A percentile compares a stretch with the other conserved stretches of the same genome.
phyloP scores from a whole-genome alignment of 2,888 invertebrate species.

The Chironomus tentans region DNA sequence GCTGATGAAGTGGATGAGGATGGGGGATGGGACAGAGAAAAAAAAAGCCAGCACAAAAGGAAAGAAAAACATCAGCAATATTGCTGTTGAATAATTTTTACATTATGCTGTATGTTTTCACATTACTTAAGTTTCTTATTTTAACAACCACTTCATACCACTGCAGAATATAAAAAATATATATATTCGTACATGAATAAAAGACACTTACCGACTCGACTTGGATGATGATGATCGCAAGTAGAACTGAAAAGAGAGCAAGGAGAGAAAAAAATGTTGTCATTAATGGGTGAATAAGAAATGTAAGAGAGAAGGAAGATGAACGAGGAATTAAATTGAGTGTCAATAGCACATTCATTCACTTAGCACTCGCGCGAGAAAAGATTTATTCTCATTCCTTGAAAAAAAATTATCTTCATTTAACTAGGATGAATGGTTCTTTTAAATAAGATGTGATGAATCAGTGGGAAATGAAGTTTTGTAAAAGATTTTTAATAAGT shows the following conservation, averaged over 20 bases:
- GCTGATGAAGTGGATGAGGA: not conserved
- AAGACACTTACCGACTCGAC: not conserved
- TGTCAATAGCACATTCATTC: not conserved
- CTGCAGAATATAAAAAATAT: too few species aligned
- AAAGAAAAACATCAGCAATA: not conserved
- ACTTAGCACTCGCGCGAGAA: not conserved
- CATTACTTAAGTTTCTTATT: not conserved
- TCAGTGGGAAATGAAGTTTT: too few species aligned
- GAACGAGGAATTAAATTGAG: slow-evolving; percentile 3
- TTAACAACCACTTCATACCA: not conserved
- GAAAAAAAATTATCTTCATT: too few species aligned
- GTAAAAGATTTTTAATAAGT: too few species aligned
- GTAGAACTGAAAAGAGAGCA: not conserved
- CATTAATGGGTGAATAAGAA: not conserved
- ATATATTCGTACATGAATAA: too few species aligned
- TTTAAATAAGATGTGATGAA: too few species aligned
- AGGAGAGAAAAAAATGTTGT: not conserved
- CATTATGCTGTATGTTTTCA: not conserved
- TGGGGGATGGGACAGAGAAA: not conserved
- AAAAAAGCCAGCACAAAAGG: not conserved
- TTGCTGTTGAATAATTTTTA: not conserved
- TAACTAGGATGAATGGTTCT: too few species aligned
- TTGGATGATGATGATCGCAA: not conserved
- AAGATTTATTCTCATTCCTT: too few species aligned
- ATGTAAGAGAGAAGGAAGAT: not conserved